Conservation (phyloP, 2,888 invertebrate genomes). For the Sialis fuliginosa region DNA sequence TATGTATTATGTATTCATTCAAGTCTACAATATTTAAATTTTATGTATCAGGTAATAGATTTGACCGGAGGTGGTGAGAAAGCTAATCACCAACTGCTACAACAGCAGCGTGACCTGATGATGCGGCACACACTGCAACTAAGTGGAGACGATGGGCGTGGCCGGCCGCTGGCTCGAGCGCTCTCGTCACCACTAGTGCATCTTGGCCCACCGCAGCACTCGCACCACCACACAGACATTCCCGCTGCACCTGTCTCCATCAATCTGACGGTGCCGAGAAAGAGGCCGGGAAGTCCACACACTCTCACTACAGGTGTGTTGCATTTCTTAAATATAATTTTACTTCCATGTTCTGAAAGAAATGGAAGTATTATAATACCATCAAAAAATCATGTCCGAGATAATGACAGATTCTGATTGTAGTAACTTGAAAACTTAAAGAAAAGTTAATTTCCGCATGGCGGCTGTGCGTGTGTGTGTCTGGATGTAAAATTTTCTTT, state of each 20-base stretch:
- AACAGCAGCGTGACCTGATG: slow-evolving; percentile 45
- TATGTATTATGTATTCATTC: too few relatives aligned
- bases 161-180: slow-evolving; percentile 57
- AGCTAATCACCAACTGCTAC: slow-evolving; percentile 38
- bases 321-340: not conserved
- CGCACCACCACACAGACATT: slow-evolving; percentile 12
- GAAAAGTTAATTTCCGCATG: too few relatives aligned
- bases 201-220: slow-evolving; percentile 30
- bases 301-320: slow-evolving; percentile 32
- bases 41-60: slow-evolving; percentile 48
- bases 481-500: too few relatives aligned
- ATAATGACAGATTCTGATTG: too few relatives aligned
- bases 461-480: too few relatives aligned
- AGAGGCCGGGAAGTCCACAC: slow-evolving; percentile 24
- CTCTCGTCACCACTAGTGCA: slow-evolving; percentile 74
- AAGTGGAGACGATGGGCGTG: not conserved
- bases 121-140: slow-evolving; percentile 27
- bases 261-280: slow-evolving; percentile 18
- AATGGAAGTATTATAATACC: too few relatives aligned
- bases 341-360: too few relatives aligned
- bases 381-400: too few relatives aligned
- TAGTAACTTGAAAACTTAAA: too few relatives aligned
- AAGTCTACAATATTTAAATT: too few relatives aligned
- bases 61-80: slow-evolving; percentile 43
- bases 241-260: slow-evolving; percentile 16